phyloP scores from a whole-genome alignment of 2,888 invertebrate genomes.

The Ophion slaviceki region DNA sequence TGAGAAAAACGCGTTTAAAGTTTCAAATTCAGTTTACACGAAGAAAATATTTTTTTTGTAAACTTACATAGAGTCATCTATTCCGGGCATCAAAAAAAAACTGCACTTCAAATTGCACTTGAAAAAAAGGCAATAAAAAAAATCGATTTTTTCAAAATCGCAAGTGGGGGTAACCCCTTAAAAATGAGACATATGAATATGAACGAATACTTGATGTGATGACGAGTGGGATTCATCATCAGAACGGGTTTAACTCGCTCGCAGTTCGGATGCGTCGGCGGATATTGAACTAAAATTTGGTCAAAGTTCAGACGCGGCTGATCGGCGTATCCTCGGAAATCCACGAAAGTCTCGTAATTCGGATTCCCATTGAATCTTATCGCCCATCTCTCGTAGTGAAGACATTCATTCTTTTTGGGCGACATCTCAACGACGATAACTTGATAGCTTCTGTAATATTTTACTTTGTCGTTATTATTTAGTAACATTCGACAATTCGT shows the following conservation, averaged over 20 bases:
- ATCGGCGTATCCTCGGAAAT: slow-evolving; percentile 82
- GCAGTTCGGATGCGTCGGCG: slow-evolving; percentile 80
- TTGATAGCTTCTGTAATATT: slow-evolving; percentile 75
- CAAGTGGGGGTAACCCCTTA: too few relatives aligned
- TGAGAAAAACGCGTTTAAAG: too few relatives aligned
- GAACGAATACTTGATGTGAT: slow-evolving; percentile 77
- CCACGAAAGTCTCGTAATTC: slow-evolving; percentile 78
- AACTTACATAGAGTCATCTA: too few relatives aligned
- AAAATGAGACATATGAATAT: neutral
- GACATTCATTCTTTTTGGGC: slow-evolving; percentile 73
- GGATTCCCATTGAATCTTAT: slow-evolving; percentile 82
- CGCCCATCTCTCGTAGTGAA: slow-evolving; percentile 83
- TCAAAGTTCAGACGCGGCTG: slow-evolving; percentile 79
- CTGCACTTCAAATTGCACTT: too few relatives aligned
- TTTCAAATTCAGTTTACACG: too few relatives aligned
- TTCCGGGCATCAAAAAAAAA: too few relatives aligned
- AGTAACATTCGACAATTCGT: too few relatives aligned
- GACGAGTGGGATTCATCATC: slow-evolving; percentile 82
- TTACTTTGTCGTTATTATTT: neutral
- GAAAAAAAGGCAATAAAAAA: too few relatives aligned
- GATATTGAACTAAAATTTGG: slow-evolving; percentile 79
- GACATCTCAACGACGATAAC: slow-evolving; percentile 82
- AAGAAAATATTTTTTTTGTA: too few relatives aligned
- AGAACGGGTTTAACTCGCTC: slow-evolving; percentile 75
- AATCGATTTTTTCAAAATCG: too few relatives aligned